A percentile compares a stretch with the other conserved stretches of the same genome.
phyloP scores from a whole-genome alignment of 2,113 vertebrate species.

The Octodon degus region DNA sequence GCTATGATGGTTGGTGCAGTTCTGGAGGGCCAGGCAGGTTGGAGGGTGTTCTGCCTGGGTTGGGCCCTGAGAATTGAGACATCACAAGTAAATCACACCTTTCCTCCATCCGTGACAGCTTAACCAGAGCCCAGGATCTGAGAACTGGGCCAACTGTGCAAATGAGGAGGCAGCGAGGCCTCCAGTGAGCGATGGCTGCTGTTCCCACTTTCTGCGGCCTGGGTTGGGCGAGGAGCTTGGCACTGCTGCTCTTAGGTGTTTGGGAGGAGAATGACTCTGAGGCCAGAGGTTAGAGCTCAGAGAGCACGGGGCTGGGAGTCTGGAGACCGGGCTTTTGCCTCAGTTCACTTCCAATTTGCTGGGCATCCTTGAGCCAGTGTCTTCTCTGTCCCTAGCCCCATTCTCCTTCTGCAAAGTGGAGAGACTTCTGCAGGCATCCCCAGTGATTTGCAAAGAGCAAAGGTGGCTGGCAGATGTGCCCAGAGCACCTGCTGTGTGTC shows the following conservation, averaged over 20 bases:
- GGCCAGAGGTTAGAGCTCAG: not conserved
- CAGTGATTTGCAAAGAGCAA: not conserved
- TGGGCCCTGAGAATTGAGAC: not conserved
- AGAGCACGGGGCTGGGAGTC: not conserved
- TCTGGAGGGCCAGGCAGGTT: not conserved
- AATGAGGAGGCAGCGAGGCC: not conserved
- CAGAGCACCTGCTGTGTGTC: not conserved
- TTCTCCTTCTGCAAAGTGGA: not conserved
- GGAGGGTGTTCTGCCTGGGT: not conserved
- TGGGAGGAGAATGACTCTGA: not conserved
- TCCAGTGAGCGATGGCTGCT: too few relatives aligned
- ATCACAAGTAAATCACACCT: not conserved
- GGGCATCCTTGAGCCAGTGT: not conserved
- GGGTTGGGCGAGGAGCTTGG: not conserved
- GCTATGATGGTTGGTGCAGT: not conserved
- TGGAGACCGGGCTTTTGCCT: not conserved
- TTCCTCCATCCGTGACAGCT: not conserved
- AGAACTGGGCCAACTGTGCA: not conserved
- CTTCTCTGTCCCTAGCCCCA: not conserved
- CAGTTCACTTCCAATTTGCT: not conserved
- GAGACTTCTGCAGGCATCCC: not conserved
- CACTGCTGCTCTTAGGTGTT: not conserved
- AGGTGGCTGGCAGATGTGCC: not conserved
- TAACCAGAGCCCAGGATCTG: not conserved
- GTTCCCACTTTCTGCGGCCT: not conserved